phyloP scores from a whole-genome alignment of 2,797 vertebrate species.

The Falco rusticolus region DNA sequence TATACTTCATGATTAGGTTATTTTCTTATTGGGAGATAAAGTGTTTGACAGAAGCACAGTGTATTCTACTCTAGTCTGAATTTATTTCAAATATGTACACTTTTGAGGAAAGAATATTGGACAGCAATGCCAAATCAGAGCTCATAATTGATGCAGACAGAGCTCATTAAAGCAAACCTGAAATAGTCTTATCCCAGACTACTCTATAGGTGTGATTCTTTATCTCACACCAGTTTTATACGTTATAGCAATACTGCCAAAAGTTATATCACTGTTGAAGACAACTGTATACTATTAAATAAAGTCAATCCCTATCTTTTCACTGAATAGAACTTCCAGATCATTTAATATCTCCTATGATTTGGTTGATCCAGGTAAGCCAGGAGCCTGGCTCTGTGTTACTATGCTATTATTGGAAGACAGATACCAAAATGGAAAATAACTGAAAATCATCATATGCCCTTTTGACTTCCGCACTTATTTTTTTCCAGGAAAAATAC shows the following conservation, averaged over 20 bases:
- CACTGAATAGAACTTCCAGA: not conserved
- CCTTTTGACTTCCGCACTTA: not conserved
- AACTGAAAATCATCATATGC: not conserved
- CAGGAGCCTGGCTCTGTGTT: not conserved
- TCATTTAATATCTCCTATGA: not conserved
- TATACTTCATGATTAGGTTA: not conserved
- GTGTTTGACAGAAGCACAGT: not conserved
- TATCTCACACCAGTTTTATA: not conserved
- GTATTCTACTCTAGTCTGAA: not conserved
- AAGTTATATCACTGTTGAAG: not conserved
- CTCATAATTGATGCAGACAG: not conserved
- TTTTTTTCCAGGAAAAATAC: not conserved
- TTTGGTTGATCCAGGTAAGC: not conserved
- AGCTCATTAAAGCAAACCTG: not conserved
- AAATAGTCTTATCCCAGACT: not conserved
- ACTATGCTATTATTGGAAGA: not conserved
- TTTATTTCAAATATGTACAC: not conserved
- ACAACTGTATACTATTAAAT: not conserved
- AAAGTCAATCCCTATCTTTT: not conserved
- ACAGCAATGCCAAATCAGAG: not conserved
- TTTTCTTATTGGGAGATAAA: not conserved
- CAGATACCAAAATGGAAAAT: not conserved
- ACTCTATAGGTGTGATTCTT: not conserved
- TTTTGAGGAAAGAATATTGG: not conserved
- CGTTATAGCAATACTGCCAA: not conserved